Base-by-base conservation (phyloP, 2,888 invertebrate species). In the Hyles lineata region DNA sequence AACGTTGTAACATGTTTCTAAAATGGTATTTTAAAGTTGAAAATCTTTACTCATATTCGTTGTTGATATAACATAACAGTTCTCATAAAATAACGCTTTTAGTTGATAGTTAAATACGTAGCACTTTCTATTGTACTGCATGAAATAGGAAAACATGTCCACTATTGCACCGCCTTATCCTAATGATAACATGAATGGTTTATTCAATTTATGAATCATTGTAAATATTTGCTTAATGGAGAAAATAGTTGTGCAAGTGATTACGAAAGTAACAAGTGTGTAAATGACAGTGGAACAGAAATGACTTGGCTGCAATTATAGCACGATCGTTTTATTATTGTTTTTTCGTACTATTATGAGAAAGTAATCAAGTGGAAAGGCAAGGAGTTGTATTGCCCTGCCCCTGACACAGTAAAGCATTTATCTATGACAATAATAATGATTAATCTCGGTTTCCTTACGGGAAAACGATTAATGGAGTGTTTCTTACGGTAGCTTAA, bases 361-460 rank as follows among this genome's bases (percentile, higher is more conserved):
- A 79, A 84, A 84, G 87, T 87, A 88, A 88, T 90, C 87, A 85
- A 86, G 82, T 86, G 87, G 85, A 88, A 88, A 86, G 85, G 83
- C 85, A 86, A 87, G 85, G 82, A 87, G 83, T 86, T 83, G 80
- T 83, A 82, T 80, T 76, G 73, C 79, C 81, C 83, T 87, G 87
- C 75, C 80, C 76, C 75, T 83, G 86, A 84, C 85, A 83, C 55
- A 35, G 70, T 73, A 74, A 74, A 77, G 74, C 76, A 74, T 78
- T 79, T 75, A 73, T 72, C 78, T 80, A 83, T 80, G 76, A 79
- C 76, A 82, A 79, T 80, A 82, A 82, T 80, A 82, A 82, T 83
- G 82, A 83, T 82, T 82, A 84, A 82, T 79, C 76, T 76, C 71
- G 71, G 72, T 79, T 78, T 79, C 78, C 74, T 77, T 73, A 70